Evolutionary conservation across 2,113 vertebrate species (phyloP).

Genomic region (Misgurnus mizolepis): DNA sequence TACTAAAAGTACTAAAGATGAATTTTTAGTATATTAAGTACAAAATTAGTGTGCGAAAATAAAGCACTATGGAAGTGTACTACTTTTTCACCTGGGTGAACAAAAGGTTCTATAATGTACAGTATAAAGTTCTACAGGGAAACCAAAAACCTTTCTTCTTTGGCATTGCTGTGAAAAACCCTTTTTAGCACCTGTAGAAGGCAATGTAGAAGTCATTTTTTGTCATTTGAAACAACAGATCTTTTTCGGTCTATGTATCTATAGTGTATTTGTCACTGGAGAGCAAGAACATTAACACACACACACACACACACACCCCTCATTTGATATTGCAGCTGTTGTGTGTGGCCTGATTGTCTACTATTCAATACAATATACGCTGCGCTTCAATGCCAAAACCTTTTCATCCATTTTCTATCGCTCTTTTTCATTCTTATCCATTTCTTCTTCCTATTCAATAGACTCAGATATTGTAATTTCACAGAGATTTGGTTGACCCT

Average conservation of each 20-base stretch:
- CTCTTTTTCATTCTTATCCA: constrained; percentile 34
- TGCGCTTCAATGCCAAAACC: constrained; percentile 8
- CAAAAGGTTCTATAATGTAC: too few relatives aligned
- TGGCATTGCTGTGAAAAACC: too few relatives aligned
- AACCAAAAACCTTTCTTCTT: too few relatives aligned
- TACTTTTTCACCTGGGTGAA: too few relatives aligned
- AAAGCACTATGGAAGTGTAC: too few relatives aligned
- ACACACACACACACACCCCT: constrained; percentile 24
- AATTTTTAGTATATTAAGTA: too few relatives aligned
- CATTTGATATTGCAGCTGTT: constrained; percentile 1
- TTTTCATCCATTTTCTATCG: constrained; percentile 30
- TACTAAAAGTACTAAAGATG: too few relatives aligned
- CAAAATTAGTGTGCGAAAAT: too few relatives aligned
- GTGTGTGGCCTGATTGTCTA: constrained; percentile 21
- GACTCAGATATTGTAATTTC: constrained; percentile 37
- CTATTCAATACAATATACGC: background rate
- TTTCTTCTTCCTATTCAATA: constrained; percentile 19
- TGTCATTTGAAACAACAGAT: background rate
- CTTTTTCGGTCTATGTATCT: background rate
- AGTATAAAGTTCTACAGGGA: too few relatives aligned
- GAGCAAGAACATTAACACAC: constrained; percentile 17
- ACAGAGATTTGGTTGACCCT: constrained; percentile 43
- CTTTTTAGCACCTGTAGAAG: too few relatives aligned
- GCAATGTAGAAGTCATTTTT: too few relatives aligned
- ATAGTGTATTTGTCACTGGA: constrained; percentile 11